Conservation (phyloP, 2,888 invertebrate genomes). For the Melinaea menophilus region DNA sequence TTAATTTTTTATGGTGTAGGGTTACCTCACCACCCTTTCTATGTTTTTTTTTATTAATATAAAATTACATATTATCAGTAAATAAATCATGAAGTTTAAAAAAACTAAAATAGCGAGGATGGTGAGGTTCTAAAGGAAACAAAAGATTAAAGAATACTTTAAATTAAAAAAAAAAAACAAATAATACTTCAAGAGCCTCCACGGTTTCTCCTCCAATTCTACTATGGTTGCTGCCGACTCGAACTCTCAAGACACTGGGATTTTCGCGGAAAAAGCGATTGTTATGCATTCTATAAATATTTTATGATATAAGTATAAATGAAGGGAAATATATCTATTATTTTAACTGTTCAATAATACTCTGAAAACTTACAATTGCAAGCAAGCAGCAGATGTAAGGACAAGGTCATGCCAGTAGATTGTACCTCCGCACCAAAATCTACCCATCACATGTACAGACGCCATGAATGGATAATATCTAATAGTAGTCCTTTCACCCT, state of each 20-base stretch:
- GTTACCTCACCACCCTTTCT: too few species aligned
- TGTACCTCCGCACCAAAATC: constrained; percentile 68
- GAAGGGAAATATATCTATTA: neutral
- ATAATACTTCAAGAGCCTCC: constrained; percentile 57
- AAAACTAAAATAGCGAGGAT: too few species aligned
- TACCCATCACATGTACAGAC: constrained; percentile 62
- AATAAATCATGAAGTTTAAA: too few species aligned
- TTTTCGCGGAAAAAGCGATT: constrained; percentile 70
- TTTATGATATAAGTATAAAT: neutral
- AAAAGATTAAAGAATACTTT: neutral
- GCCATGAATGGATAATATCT: constrained; percentile 65
- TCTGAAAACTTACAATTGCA: constrained; percentile 40
- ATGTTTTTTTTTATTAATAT: too few species aligned
- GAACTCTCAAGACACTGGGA: constrained; percentile 53
- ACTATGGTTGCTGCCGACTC: constrained; percentile 69
- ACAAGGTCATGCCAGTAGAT: constrained; percentile 58
- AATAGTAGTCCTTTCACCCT: constrained; percentile 58
- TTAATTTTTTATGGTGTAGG: too few species aligned
- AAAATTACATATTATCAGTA: too few species aligned
- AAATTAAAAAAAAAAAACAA: neutral
- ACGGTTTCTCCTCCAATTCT: constrained; percentile 60
- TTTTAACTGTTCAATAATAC: neutral
- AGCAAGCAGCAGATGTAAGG: constrained; percentile 63
- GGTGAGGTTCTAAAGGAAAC: neutral
- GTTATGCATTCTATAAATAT: constrained; percentile 58